Evolutionary conservation across 2,113 vertebrate genomes (phyloP), one percentile per base, ranked within the genome.

Genomic region (Ageneiosus marmoratus): DNA sequence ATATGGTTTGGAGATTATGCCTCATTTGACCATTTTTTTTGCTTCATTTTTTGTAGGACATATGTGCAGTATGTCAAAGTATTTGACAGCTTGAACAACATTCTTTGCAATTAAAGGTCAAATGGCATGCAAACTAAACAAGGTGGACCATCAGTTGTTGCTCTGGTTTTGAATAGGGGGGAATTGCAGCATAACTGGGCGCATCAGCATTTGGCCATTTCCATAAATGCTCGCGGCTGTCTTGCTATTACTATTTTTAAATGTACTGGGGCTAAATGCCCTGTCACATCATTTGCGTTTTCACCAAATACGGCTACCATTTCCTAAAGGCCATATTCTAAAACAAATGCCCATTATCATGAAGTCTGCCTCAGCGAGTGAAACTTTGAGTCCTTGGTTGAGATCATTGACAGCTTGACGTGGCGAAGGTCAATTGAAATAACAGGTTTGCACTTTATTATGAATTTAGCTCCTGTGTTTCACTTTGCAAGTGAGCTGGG

Each of bases 401-500:
- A 94, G 94, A 92, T 94, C 94, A 94, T 94, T 95, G 93, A 95
- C 94, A 95, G 93, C 93, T 94, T 94, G 94, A 95, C 92, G 93
- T 94, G 94, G 93, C 90, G 90, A 91, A 93, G 93, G 94, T 94
- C 94, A 95, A 95, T 95, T 94, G 94, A 94, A 94, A 94, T 95
- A 94, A 94, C 94, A 95, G 93, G 92, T 94, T 93, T 93, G 92
- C 90, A 93, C 92, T 94, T 94, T 92, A 92, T 93, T 94, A 91
- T 91, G 93, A 94, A 94, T 92, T 91, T 91, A 90, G 88, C 89
- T 87, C 91, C 92, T 94, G 93, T 92, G 91, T 94, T 82, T 89
- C 87, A 88, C 90, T 88, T 81, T 87, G 82, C 86, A 90, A 83
- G 86, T 79, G 87, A 85, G 89, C 87, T 86, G 89, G 90, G 90